Evolutionary conservation across 2,797 vertebrate genomes (phyloP).

Genomic region (Paguma larvata): DNA sequence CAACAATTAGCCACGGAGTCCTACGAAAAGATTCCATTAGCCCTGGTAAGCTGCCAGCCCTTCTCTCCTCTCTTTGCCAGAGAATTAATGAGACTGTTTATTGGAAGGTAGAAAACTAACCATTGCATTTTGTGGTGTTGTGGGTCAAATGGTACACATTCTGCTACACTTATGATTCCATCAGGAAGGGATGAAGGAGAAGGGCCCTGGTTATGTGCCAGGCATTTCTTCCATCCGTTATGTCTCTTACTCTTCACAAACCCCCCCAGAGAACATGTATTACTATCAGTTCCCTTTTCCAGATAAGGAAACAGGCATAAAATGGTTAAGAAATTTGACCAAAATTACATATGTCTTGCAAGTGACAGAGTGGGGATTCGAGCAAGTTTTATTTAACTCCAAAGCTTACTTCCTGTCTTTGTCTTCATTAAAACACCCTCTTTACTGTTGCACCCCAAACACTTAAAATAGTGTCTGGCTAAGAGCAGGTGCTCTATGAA

Average conservation of each 20-base stretch:
- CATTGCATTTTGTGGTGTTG: neutral
- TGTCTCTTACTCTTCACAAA: constrained; percentile 18
- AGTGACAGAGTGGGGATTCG: neutral
- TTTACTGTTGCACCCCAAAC: neutral
- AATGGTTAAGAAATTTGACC: neutral
- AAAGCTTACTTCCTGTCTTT: neutral
- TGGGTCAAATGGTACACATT: constrained; percentile 22
- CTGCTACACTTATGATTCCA: neutral
- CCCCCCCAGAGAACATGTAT: neutral
- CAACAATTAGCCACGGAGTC: constrained; percentile 34
- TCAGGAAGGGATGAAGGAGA: neutral
- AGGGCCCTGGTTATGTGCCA: neutral
- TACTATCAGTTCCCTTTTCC: neutral
- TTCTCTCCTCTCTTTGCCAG: constrained; percentile 64
- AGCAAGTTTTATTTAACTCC: neutral
- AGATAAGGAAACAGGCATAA: constrained; percentile 44
- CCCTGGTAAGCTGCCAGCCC: constrained; percentile 69
- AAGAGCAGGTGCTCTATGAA: constrained; percentile 39
- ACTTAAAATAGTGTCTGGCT: neutral
- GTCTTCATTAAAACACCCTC: neutral
- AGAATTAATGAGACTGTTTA: constrained; percentile 78
- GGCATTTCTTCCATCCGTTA: neutral
- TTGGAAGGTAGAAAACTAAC: constrained; percentile 63
- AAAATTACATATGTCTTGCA: neutral
- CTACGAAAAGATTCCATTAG: constrained; percentile 72